Conservation (phyloP, 2,888 invertebrate genomes). For the Antitype chi region DNA sequence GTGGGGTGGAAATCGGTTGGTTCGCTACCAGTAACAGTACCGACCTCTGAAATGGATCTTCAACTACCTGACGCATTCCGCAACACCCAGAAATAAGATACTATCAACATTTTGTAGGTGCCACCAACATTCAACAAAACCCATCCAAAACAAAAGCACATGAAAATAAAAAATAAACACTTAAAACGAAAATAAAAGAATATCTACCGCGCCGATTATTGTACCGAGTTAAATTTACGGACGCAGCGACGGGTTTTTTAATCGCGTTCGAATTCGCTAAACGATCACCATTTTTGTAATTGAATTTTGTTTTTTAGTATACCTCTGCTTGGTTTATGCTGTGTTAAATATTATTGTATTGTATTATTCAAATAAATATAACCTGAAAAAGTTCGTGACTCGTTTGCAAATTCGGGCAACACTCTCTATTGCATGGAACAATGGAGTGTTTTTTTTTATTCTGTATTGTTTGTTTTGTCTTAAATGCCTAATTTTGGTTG, state of each 20-base stretch:
- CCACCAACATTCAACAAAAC: conserved; percentile 7
- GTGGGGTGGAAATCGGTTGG: neutral
- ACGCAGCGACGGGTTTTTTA: conserved; percentile 68
- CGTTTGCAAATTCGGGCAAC: conserved; percentile 9
- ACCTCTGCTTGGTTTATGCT: conserved; percentile 52
- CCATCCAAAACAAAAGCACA: conserved; percentile 41
- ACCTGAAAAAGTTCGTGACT: conserved; percentile 15
- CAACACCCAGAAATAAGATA: neutral
- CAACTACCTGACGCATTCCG: neutral
- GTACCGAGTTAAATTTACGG: conserved; percentile 61
- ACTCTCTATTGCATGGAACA: neutral
- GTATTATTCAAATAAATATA: conserved; percentile 36
- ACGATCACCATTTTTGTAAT: conserved; percentile 73
- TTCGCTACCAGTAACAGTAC: neutral
- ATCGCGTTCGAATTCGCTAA: conserved; percentile 72
- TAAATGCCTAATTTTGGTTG: neutral
- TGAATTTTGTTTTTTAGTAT: conserved; percentile 66
- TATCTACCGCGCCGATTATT: conserved; percentile 55
- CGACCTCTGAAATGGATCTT: neutral
- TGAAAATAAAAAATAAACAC: conserved; percentile 40
- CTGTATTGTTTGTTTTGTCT: neutral
- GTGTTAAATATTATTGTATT: conserved; percentile 51
- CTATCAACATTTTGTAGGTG: neutral
- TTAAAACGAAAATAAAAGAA: conserved; percentile 50
- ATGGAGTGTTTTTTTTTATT: conserved; percentile 9